Evolutionary conservation across 2,888 invertebrate species (phyloP).

Genomic region (Chelonus formosanus): DNA sequence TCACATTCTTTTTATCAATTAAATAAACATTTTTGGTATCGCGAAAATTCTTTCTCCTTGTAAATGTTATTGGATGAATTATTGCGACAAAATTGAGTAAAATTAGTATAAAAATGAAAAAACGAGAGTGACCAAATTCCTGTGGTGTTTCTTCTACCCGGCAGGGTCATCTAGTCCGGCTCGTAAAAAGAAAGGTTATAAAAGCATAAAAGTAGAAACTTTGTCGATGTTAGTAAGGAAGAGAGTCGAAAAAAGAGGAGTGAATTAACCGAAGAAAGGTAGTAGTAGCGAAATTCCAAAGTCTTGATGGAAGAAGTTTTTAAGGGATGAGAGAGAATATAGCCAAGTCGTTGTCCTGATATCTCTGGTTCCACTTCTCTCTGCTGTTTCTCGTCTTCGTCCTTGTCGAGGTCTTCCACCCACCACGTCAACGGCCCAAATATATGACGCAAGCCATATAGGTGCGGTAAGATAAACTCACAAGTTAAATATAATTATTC

Average conservation of each 20-base stretch:
- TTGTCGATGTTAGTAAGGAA: not conserved
- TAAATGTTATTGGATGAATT: constrained; percentile 31
- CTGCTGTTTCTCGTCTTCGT: constrained; percentile 46
- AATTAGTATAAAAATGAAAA: constrained; percentile 26
- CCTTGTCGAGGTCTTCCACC: constrained; percentile 61
- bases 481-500: constrained; percentile 18
- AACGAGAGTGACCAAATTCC: constrained; percentile 25
- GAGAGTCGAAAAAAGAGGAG: not conserved
- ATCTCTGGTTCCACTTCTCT: constrained; percentile 34
- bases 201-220: constrained; percentile 14
- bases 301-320: constrained; percentile 5
- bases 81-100: constrained; percentile 27
- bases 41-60: not conserved
- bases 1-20: not conserved
- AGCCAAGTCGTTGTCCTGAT: constrained; percentile 24
- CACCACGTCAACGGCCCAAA: constrained; percentile 55
- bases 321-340: constrained; percentile 8
- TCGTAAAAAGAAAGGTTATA: constrained; percentile 18
- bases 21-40: too few relatives aligned
- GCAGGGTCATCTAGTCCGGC: constrained; percentile 10
- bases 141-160: constrained; percentile 17
- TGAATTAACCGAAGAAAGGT: constrained; percentile 9
- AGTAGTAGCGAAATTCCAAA: not conserved
- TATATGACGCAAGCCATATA: constrained; percentile 56
- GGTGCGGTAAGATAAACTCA: constrained; percentile 42